Evolutionary conservation across 2,888 invertebrate species (phyloP).

Genomic region (Stegana nigrithorax): DNA sequence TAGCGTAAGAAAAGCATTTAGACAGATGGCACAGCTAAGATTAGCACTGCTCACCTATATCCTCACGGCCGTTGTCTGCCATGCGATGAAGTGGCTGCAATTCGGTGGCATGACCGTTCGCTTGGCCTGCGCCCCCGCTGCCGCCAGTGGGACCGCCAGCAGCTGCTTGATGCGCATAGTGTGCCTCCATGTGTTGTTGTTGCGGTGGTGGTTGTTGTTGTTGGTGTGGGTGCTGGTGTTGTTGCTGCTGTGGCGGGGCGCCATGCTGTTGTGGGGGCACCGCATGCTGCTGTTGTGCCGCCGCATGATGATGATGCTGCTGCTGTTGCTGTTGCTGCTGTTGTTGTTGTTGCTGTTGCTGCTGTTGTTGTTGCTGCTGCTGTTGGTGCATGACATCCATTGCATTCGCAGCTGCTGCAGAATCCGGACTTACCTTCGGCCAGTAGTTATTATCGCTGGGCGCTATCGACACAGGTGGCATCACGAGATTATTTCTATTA

Average conservation of each 20-base stretch:
- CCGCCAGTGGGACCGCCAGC: constrained; percentile 64
- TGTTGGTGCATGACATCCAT: constrained; percentile 75
- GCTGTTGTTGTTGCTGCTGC: constrained; percentile 72
- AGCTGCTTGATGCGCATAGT: constrained; percentile 71
- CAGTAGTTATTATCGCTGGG: constrained; percentile 75
- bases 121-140: constrained; percentile 58
- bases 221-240: constrained; percentile 70
- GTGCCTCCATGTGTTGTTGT: constrained; percentile 72
- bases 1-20: not conserved
- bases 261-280: constrained; percentile 49
- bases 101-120: constrained; percentile 77
- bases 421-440: constrained; percentile 88
- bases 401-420: constrained; percentile 73
- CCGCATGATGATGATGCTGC: constrained; percentile 70
- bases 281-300: constrained; percentile 74
- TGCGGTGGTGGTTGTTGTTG: constrained; percentile 69
- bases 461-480: constrained; percentile 64
- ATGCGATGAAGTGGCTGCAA: constrained; percentile 75
- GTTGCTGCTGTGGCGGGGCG: constrained; percentile 74
- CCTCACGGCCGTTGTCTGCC: constrained; percentile 70
- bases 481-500: constrained; percentile 54
- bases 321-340: constrained; percentile 73
- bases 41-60: constrained; percentile 66
- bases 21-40: not conserved
- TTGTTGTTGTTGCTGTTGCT: constrained; percentile 73